Percentiles rank a stretch among this genome's conserved stretches.
Evolutionary conservation across 2,113 vertebrate genomes (phyloP).

Genomic region (Tringa solitaria): DNA sequence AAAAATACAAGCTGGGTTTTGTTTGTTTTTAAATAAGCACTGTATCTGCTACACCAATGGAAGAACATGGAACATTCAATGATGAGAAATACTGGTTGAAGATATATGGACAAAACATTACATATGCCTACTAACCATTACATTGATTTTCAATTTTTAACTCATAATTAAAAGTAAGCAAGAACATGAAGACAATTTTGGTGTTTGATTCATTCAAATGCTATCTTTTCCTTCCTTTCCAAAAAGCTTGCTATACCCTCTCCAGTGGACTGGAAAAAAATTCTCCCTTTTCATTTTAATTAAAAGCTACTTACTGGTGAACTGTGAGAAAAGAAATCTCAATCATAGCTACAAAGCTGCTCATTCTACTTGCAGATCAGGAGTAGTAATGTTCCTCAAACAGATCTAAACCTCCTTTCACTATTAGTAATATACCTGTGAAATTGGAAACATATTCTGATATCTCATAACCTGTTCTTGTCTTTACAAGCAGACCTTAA

Average conservation of each 20-base stretch:
- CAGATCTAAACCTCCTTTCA: neutral
- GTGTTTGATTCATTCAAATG: neutral
- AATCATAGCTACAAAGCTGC: neutral
- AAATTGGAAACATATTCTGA: neutral
- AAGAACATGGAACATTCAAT: neutral
- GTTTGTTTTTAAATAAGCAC: neutral
- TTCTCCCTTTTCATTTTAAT: neutral
- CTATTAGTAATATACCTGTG: neutral
- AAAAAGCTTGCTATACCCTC: neutral
- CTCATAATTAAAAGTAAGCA: neutral
- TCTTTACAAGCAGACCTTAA: neutral
- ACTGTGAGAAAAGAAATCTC: neutral
- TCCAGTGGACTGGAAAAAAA: neutral
- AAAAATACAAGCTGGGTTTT: neutral
- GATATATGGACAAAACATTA: neutral
- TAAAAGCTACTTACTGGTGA: neutral
- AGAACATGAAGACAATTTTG: neutral
- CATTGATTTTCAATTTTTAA: neutral
- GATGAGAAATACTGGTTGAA: neutral
- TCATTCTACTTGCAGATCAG: neutral
- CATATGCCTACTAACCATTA: neutral
- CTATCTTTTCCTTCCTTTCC: neutral
- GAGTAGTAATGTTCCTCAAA: neutral
- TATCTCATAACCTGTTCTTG: neutral
- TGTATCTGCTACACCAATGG: neutral